phyloP scores from a whole-genome alignment of 2,113 vertebrate species.

The western clawed frog (Xenopus tropicalis) region DNA sequence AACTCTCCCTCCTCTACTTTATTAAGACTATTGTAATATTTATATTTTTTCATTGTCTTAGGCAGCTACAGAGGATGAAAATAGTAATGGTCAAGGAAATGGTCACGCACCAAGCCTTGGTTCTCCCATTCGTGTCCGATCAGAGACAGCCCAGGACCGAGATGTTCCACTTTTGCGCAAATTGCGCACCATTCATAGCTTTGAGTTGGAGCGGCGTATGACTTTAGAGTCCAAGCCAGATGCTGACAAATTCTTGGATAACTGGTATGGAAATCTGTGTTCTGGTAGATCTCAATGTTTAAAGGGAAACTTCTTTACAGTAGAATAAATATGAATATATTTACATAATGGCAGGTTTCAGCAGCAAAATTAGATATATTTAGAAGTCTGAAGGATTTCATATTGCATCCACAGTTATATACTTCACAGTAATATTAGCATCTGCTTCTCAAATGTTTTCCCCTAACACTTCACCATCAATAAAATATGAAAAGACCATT shows the following conservation, averaged over 20 bases:
- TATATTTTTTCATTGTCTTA: constrained; percentile 46
- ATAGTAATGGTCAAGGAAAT: constrained; percentile 80
- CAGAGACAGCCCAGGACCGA: constrained; percentile 82
- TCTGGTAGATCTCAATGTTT: neutral
- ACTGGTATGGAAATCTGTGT: constrained; percentile 68
- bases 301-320: neutral
- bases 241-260: constrained; percentile 82
- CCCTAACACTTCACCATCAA: no score
- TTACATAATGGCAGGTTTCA: neutral
- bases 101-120: constrained; percentile 79
- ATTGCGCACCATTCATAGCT: constrained; percentile 90
- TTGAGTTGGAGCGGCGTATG: constrained; percentile 87
- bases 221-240: constrained; percentile 85
- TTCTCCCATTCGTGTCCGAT: constrained; percentile 81
- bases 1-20: no score
- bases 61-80: constrained; percentile 84
- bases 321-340: neutral
- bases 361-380: neutral
- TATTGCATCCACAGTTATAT: no score
- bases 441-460: no score
- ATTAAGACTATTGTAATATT: no score
- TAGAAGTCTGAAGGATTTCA: no score
- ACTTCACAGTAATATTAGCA: no score
- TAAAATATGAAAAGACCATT: no score
- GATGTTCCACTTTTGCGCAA: constrained; percentile 86